These are phyloP conservation scores for Shargacucullia verbasci DNA, from an alignment of 2,888 invertebrate genomes.

Conservation along the genomic window DNA sequence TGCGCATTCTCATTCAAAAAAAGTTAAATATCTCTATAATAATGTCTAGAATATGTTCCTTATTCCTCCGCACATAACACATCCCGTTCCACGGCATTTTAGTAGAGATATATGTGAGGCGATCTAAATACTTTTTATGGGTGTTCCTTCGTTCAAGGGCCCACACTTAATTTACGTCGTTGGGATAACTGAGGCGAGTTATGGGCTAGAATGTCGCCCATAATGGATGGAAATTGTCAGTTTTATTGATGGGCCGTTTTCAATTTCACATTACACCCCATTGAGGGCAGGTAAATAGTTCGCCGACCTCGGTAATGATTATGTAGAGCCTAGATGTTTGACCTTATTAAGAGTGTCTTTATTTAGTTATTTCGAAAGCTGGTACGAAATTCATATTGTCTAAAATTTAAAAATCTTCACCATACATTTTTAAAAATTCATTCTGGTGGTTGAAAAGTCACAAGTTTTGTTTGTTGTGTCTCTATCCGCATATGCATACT, in stretches of 20 bases:
- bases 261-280: conserved; percentile 57
- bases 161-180: conserved; percentile 42
- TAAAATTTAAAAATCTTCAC: no score
- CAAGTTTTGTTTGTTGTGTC: neutral
- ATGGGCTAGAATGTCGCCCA: conserved; percentile 52
- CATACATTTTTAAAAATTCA: no score
- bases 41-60: neutral
- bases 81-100: conserved; percentile 36
- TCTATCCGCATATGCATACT: conserved; percentile 6
- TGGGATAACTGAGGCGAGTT: conserved; percentile 54
- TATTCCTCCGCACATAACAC: conserved; percentile 15
- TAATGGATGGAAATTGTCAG: conserved; percentile 61
- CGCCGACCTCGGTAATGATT: conserved; percentile 35
- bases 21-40: no score
- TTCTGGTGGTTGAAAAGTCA: no score
- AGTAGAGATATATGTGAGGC: conserved; percentile 63
- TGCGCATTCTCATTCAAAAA: no score
- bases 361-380: conserved; percentile 2
- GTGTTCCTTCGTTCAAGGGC: conserved; percentile 53
- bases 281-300: conserved; percentile 37
- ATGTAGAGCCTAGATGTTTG: conserved; percentile 20
- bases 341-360: conserved; percentile 4
- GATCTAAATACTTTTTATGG: conserved; percentile 74
- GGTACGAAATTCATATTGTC: neutral
- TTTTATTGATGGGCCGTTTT: conserved; percentile 62